Percentiles rank a stretch among this genome's conserved stretches.
phyloP scores from a whole-genome alignment of 2,113 vertebrate species.

The Zapus hudsonius region DNA sequence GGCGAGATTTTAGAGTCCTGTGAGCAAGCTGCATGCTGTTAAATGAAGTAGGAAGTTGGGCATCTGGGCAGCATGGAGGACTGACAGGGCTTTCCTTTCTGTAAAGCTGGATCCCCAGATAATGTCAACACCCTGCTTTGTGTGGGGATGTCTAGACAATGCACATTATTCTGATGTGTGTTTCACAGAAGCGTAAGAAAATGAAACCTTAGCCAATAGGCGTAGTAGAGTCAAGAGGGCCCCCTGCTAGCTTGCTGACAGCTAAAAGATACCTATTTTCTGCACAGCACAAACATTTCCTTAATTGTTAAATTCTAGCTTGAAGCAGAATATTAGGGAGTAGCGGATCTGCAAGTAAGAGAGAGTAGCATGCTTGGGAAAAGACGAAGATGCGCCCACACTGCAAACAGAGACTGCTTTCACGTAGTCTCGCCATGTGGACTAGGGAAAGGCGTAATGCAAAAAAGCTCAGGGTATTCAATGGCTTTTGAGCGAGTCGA shows the following conservation, averaged over 20 bases:
- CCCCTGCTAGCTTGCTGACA: background rate
- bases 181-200: constrained; percentile 43
- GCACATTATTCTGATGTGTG: background rate
- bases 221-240: background rate
- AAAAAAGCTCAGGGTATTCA: constrained; percentile 64
- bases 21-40: background rate
- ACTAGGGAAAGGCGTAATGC: constrained; percentile 31
- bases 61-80: background rate
- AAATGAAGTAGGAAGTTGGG: constrained; percentile 23
- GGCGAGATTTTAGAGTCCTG: background rate
- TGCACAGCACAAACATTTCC: background rate
- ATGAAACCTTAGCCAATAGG: constrained; percentile 36
- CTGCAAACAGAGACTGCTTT: background rate
- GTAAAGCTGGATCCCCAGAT: background rate
- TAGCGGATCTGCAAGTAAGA: constrained; percentile 16
- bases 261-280: background rate
- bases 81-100: background rate
- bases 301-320: constrained; percentile 50
- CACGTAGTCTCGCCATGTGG: constrained; percentile 21
- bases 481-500: constrained; percentile 73
- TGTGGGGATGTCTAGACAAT: constrained; percentile 44
- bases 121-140: constrained; percentile 67
- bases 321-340: constrained; percentile 8
- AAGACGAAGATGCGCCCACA: background rate
- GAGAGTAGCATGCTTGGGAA: constrained; percentile 37